Evolutionary conservation across 2,113 vertebrate genomes (phyloP).

Genomic region (Platichthys stellatus): DNA sequence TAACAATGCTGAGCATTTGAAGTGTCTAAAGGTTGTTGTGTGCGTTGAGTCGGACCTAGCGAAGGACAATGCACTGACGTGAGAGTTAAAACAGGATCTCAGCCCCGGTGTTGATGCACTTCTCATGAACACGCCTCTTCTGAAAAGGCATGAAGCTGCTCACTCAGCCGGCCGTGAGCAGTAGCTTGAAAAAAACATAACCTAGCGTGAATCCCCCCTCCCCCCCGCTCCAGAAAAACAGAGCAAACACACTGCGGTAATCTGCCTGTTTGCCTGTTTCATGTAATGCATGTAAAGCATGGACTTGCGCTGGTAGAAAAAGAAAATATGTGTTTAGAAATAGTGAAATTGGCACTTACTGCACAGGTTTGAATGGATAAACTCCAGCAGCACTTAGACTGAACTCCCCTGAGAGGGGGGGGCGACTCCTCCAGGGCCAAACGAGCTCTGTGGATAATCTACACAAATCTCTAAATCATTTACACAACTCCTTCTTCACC

Average conservation of each 20-base stretch:
- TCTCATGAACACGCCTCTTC: conserved; percentile 23
- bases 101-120: conserved; percentile 50
- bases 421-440: conserved; percentile 35
- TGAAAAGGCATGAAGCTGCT: conserved; percentile 10
- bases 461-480: conserved; percentile 37
- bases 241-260: not conserved
- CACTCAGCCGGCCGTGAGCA: no score
- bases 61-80: conserved; percentile 63
- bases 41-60: conserved; percentile 39
- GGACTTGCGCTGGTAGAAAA: conserved; percentile 12
- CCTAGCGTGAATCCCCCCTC: no score
- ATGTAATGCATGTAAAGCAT: conserved; percentile 52
- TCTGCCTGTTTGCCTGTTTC: conserved; percentile 10
- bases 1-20: conserved; percentile 79
- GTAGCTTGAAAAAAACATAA: no score
- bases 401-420: conserved; percentile 49
- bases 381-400: conserved; percentile 70
- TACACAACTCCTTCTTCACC: not conserved
- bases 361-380: conserved; percentile 50
- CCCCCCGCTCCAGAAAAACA: no score
- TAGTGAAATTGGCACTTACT: conserved; percentile 66
- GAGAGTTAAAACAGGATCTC: conserved; percentile 63
- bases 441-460: conserved; percentile 16
- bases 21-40: conserved; percentile 75
- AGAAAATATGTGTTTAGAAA: conserved; percentile 13